A percentile compares a stretch with the other conserved stretches of the same genome.
Conservation (phyloP, 2,113 vertebrate species). For the Australoheros scitulus region DNA sequence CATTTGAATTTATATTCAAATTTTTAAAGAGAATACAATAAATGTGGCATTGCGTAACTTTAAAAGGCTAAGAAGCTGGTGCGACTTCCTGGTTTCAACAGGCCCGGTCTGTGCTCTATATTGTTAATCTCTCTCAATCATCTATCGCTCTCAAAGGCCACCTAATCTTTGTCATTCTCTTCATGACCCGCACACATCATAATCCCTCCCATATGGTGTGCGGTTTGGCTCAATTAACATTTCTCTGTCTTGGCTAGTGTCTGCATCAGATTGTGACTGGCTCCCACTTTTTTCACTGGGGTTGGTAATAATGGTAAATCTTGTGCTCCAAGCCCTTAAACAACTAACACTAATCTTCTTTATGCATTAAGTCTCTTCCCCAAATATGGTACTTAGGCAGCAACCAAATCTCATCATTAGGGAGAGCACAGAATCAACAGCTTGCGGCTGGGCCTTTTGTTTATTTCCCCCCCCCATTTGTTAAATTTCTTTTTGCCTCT, state of each 20-base stretch:
- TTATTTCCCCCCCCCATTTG: conserved; percentile 1
- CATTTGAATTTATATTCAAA: conserved; percentile 7
- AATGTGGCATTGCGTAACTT: conserved; percentile 50
- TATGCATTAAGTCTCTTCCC: conserved; percentile 81
- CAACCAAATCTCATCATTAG: conserved; percentile 56
- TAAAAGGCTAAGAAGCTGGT: conserved; percentile 31
- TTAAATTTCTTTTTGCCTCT: background rate
- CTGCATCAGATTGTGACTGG: conserved; percentile 75
- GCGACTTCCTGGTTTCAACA: background rate
- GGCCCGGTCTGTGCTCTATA: conserved; percentile 47
- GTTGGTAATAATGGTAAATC: conserved; percentile 82
- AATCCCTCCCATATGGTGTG: conserved; percentile 82
- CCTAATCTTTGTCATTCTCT: conserved; percentile 76
- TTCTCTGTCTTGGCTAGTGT: conserved; percentile 59
- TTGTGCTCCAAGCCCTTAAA: conserved; percentile 71
- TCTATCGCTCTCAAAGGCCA: conserved; percentile 52
- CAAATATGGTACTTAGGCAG: conserved; percentile 75
- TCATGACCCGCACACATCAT: conserved; percentile 65
- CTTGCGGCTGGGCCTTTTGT: conserved; percentile 28
- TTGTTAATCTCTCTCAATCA: conserved; percentile 62
- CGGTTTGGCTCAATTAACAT: conserved; percentile 71
- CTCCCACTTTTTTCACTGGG: conserved; percentile 68
- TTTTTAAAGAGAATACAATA: background rate
- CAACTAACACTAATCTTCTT: conserved; percentile 86
- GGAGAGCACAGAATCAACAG: conserved; percentile 43